Conservation (phyloP, 2,888 invertebrate species). For the Drosophila mimetica region DNA sequence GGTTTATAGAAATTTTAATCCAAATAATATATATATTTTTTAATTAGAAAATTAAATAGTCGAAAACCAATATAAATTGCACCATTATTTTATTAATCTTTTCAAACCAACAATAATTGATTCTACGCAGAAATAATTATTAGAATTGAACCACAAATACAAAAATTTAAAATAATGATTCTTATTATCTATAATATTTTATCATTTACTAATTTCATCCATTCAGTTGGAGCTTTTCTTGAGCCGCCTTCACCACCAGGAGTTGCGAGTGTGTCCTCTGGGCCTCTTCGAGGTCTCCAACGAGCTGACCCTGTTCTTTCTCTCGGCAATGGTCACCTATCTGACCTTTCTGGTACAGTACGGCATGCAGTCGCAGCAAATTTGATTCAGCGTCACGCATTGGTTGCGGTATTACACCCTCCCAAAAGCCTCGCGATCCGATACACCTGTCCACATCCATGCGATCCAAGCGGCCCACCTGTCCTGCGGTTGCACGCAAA, state of each 20-base stretch:
- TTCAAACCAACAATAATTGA: too few species aligned
- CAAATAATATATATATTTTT: too few species aligned
- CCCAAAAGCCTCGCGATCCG: slow-evolving; percentile 2
- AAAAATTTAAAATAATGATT: too few species aligned
- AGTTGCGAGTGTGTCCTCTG: slow-evolving; percentile 61
- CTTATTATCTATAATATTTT: too few species aligned
- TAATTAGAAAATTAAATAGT: too few species aligned
- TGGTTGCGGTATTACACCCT: slow-evolving; percentile 43
- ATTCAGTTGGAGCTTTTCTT: slow-evolving; percentile 68
- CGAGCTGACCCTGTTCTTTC: slow-evolving; percentile 59
- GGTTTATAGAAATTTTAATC: too few species aligned
- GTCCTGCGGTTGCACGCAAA: slow-evolving; percentile 48
- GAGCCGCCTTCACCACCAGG: slow-evolving; percentile 54
- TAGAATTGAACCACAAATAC: too few species aligned
- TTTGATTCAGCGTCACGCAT: slow-evolving; percentile 62
- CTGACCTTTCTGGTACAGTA: slow-evolving; percentile 64
- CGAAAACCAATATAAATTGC: too few species aligned
- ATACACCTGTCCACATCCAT: slow-evolving; percentile 53
- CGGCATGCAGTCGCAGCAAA: slow-evolving; percentile 30
- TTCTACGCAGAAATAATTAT: not conserved
- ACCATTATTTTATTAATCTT: too few species aligned
- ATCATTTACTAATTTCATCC: not conserved
- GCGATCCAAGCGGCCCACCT: slow-evolving; percentile 43
- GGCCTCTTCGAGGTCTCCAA: slow-evolving; percentile 74
- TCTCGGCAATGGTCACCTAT: slow-evolving; percentile 68